phyloP scores from a whole-genome alignment of 2,113 vertebrate genomes.

The Nothoprocta perdicaria region DNA sequence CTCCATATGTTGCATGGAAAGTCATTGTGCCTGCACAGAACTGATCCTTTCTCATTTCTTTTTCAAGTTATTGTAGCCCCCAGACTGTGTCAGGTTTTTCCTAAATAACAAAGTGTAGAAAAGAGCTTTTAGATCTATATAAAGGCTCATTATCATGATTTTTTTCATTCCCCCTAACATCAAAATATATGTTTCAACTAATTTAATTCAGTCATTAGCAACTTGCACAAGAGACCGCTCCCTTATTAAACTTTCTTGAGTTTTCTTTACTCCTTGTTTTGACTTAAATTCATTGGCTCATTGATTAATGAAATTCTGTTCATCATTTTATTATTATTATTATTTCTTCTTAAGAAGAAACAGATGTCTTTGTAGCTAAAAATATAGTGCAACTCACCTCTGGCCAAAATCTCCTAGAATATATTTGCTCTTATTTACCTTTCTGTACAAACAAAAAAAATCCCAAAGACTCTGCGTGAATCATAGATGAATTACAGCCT shows the following conservation, averaged over 20 bases:
- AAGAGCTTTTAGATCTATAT: constrained; percentile 15
- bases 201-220: not conserved
- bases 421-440: not conserved
- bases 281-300: not conserved
- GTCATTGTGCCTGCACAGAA: not conserved
- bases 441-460: not conserved
- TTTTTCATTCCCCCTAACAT: not conserved
- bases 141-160: constrained; percentile 11
- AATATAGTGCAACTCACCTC: not conserved
- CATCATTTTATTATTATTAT: not conserved
- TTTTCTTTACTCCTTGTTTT: not conserved
- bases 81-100: not conserved
- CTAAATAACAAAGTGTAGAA: constrained; percentile 10
- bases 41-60: not conserved
- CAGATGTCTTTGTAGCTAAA: not conserved
- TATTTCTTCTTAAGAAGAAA: not conserved
- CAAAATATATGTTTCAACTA: not conserved
- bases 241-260: not conserved
- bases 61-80: not conserved
- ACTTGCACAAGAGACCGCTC: not conserved
- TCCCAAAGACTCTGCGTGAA: not conserved
- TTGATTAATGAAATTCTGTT: not conserved
- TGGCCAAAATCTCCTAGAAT: not conserved
- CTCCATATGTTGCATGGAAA: not conserved
- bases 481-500: not conserved